A percentile compares a stretch with the other conserved stretches of the same genome.
phyloP scores from a whole-genome alignment of 1,140 invertebrate genomes.

The Phthorimaea operculella region DNA sequence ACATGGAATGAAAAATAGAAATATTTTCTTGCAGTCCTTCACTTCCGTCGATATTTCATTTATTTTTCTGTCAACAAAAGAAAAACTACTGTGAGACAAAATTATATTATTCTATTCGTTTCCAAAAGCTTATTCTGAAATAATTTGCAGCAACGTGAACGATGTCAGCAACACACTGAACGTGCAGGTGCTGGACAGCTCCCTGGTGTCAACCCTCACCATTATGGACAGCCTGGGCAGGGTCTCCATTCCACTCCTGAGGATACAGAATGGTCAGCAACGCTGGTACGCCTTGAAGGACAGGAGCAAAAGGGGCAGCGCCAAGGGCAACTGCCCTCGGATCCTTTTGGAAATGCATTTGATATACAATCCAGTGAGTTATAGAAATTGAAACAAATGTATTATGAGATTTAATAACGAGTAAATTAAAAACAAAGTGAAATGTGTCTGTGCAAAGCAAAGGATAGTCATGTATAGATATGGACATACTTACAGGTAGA shows the following conservation, averaged over 20 bases:
- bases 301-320: constrained; percentile 32
- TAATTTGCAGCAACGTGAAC: constrained; percentile 83
- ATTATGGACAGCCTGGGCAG: constrained; percentile 78
- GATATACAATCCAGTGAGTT: constrained; percentile 54
- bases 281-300: constrained; percentile 52
- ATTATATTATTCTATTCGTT: no score
- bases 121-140: no score
- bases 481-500: no score
- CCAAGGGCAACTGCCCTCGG: constrained; percentile 49
- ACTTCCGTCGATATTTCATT: no score
- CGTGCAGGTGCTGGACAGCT: constrained; percentile 77
- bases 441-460: no score
- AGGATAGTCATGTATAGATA: no score
- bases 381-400: neutral
- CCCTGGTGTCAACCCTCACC: constrained; percentile 20
- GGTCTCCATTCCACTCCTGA: constrained; percentile 47
- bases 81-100: no score
- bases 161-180: constrained; percentile 97
- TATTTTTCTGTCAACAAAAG: no score
- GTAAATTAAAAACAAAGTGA: neutral
- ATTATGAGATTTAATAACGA: neutral
- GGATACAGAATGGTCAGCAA: constrained; percentile 33
- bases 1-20: no score
- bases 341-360: constrained; percentile 63
- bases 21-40: no score